phyloP scores from a whole-genome alignment of 1,140 invertebrate species.

The Octopus sinensis region DNA sequence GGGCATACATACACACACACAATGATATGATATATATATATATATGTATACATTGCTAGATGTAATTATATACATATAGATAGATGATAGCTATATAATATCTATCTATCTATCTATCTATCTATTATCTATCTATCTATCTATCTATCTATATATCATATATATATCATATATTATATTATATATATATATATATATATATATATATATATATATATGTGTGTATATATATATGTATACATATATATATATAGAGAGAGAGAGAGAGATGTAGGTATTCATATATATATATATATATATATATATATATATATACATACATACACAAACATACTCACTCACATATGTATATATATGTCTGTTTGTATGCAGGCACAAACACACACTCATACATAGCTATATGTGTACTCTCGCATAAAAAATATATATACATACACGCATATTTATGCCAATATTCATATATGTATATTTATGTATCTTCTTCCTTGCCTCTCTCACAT shows the following conservation, averaged over 20 bases:
- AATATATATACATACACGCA: background rate
- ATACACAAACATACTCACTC: background rate
- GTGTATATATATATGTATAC: background rate
- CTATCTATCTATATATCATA: background rate
- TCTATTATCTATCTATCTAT: background rate
- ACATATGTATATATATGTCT: background rate
- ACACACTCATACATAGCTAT: background rate
- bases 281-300: background rate
- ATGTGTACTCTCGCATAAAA: too few relatives aligned
- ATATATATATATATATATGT: background rate
- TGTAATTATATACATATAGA: background rate
- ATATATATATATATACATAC: background rate
- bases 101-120: background rate
- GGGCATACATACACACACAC: too few relatives aligned
- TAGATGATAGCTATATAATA: background rate
- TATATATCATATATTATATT: slow-evolving; percentile 3
- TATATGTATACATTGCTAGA: too few relatives aligned
- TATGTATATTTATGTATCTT: too few relatives aligned
- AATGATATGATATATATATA: too few relatives aligned
- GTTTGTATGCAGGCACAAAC: background rate
- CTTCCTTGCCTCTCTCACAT: too few relatives aligned
- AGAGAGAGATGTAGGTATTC: background rate
- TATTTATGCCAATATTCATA: too few relatives aligned
- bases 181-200: background rate
- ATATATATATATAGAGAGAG: background rate